Conservation (phyloP, 2,797 vertebrate genomes). For the Neosalanx taihuensis region DNA sequence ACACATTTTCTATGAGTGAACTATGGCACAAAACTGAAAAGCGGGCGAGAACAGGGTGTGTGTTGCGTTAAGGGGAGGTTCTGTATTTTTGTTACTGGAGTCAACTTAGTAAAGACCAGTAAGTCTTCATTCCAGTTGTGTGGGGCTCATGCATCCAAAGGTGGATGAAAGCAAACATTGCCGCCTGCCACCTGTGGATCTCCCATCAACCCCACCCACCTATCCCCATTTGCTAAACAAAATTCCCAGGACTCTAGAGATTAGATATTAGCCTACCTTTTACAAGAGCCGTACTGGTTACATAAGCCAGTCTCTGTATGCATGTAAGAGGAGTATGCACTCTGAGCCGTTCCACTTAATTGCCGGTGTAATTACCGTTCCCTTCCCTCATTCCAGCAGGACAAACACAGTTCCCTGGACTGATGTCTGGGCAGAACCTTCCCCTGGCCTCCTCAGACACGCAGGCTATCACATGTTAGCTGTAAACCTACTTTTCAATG, state of each 20-base stretch:
- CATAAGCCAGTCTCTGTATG: conserved; percentile 40
- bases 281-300: conserved; percentile 46
- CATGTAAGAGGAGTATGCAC: conserved; percentile 22
- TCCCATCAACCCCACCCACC: conserved; percentile 23
- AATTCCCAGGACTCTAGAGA: conserved; percentile 50
- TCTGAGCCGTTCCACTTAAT: conserved; percentile 26
- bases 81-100: background rate
- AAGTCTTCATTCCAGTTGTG: conserved; percentile 1
- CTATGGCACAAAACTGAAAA: background rate
- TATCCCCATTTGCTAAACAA: conserved; percentile 61
- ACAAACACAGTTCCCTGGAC: conserved; percentile 13
- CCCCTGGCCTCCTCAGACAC: conserved; percentile 6
- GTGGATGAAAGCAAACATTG: conserved; percentile 22
- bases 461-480: background rate
- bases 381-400: conserved; percentile 11
- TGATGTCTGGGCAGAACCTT: conserved; percentile 12
- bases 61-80: background rate
- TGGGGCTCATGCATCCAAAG: conserved; percentile 26
- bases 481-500: background rate
- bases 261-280: conserved; percentile 53
- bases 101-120: background rate
- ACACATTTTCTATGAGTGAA: too few species aligned
- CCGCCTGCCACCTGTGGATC: conserved; percentile 39
- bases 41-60: background rate
- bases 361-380: conserved; percentile 18